These are phyloP conservation scores for Strigamia maritima DNA, from an alignment of 2,888 invertebrate species.

Conservation along the genomic window DNA sequence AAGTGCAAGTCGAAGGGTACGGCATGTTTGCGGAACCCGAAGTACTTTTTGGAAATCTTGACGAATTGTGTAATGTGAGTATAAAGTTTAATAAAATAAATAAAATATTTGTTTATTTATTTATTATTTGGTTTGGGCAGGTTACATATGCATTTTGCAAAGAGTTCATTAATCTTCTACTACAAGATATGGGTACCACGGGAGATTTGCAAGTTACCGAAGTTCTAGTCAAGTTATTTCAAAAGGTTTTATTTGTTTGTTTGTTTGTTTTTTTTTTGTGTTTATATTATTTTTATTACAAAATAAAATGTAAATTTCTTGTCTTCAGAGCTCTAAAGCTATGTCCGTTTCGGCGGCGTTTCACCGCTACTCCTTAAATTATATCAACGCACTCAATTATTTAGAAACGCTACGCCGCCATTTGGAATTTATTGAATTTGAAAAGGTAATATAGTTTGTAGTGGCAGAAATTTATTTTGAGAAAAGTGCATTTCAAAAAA, in stretches of 20 bases:
- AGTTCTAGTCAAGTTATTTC: conserved; percentile 59
- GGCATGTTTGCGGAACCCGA: conserved; percentile 63
- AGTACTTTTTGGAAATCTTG: conserved; percentile 62
- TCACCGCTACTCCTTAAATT: conserved; percentile 64
- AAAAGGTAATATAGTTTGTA: conserved; percentile 55
- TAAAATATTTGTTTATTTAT: not conserved
- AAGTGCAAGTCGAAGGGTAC: conserved; percentile 63
- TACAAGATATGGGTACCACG: conserved; percentile 54
- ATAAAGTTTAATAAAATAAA: conserved; percentile 42
- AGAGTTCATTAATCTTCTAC: conserved; percentile 58
- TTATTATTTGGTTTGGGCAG: conserved; percentile 47
- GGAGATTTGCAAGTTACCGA: conserved; percentile 57
- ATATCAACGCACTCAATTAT: conserved; percentile 62
- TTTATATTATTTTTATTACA: not conserved
- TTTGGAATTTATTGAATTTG: conserved; percentile 62
- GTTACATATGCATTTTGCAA: conserved; percentile 61
- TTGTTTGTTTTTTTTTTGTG: conserved; percentile 24
- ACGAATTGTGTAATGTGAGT: conserved; percentile 61
- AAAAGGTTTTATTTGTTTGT: conserved; percentile 52
- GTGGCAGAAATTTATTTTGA: not conserved
- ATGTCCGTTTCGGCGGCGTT: conserved; percentile 57
- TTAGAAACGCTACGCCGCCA: conserved; percentile 60
- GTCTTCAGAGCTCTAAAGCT: conserved; percentile 54
- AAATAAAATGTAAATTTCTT: not conserved
- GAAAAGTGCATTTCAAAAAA: no score